These are phyloP conservation scores for Ryuthela nishihirai DNA, from an alignment of 2,888 invertebrate species.

Conservation along the genomic window DNA sequence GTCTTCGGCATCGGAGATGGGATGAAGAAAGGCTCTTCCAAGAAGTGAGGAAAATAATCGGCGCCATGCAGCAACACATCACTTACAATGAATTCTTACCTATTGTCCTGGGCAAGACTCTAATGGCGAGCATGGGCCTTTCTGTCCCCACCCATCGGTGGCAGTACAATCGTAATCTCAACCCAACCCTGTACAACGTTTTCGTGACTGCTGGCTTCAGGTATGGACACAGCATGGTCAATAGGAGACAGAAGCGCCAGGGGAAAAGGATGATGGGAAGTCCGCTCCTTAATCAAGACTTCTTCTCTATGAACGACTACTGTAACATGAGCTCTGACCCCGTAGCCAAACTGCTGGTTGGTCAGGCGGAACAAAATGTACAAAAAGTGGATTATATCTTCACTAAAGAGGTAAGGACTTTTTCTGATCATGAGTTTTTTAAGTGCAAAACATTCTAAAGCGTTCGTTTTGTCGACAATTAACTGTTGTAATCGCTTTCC, in stretches of 20 bases:
- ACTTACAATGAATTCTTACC: conserved; percentile 53
- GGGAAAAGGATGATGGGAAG: conserved; percentile 62
- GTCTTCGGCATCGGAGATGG: conserved; percentile 76
- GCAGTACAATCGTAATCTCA: conserved; percentile 75
- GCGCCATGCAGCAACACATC: conserved; percentile 51
- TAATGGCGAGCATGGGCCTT: conserved; percentile 1
- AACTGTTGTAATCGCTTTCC: too few species aligned
- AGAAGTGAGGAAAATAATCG: conserved; percentile 50
- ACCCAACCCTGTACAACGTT: conserved; percentile 81
- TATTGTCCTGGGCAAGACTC: conserved; percentile 44
- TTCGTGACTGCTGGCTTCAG: conserved; percentile 87
- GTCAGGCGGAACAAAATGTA: conserved; percentile 85
- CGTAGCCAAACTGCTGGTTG: conserved; percentile 85
- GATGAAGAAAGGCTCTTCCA: conserved; percentile 88
- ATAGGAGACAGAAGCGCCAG: conserved; percentile 52
- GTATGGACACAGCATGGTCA: conserved; percentile 83
- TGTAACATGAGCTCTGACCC: conserved; percentile 84
- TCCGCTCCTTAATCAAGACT: conserved; percentile 54
- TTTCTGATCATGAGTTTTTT: too few species aligned
- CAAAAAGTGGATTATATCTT: conserved; percentile 93
- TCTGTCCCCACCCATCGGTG: conserved; percentile 60
- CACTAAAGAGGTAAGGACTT: conserved; percentile 63
- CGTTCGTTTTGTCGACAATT: too few species aligned
- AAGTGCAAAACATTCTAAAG: too few species aligned
- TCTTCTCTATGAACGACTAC: conserved; percentile 65